phyloP scores from a whole-genome alignment of 2,113 vertebrate genomes.

The Percopsis transmontana region DNA sequence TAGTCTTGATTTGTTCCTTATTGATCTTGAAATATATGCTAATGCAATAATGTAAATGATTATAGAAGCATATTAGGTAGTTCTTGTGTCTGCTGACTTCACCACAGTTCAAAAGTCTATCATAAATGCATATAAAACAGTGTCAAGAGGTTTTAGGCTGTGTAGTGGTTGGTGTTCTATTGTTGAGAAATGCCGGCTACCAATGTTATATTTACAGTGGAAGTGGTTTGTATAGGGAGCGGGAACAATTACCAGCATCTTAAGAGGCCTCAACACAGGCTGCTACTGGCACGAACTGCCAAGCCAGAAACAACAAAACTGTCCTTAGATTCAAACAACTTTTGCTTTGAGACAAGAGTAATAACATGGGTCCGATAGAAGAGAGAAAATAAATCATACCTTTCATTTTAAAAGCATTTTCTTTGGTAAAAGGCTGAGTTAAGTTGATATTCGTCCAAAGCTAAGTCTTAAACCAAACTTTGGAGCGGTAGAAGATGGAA shows the following conservation, averaged over 20 bases:
- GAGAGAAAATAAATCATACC: too few species aligned
- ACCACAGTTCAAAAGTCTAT: background rate
- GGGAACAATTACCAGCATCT: background rate
- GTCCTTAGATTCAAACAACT: background rate
- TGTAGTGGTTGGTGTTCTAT: background rate
- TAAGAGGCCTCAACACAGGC: background rate
- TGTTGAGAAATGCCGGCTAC: background rate
- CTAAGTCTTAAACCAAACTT: too few species aligned
- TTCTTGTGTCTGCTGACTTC: background rate
- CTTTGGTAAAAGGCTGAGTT: too few species aligned
- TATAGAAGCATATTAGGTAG: background rate
- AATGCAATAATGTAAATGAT: too few species aligned
- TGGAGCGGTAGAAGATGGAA: too few species aligned
- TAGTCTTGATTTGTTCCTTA: too few species aligned
- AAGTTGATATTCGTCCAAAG: too few species aligned
- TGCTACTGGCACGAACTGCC: background rate
- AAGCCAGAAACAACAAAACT: conserved; percentile 8
- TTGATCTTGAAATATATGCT: too few species aligned
- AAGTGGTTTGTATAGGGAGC: conserved; percentile 5
- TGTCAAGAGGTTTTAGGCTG: background rate
- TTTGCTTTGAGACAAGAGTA: background rate
- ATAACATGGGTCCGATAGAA: background rate
- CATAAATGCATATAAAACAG: background rate
- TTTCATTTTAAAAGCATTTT: too few species aligned
- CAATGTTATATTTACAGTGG: conserved; percentile 1